Base-by-base conservation (phyloP, 2,888 invertebrate species). In the Argyresthia albistria region DNA sequence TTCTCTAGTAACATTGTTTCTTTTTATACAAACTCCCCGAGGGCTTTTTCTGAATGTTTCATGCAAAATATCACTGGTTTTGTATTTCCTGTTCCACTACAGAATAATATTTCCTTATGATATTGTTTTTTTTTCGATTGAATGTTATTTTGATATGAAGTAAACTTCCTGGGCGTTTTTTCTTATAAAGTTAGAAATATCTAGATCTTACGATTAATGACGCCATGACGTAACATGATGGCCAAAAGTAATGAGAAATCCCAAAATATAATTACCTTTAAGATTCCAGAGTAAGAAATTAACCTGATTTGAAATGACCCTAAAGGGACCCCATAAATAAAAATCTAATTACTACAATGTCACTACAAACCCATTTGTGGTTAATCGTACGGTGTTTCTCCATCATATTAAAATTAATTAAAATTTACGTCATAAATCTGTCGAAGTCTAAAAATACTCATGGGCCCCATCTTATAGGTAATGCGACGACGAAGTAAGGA, bases 401-500 rank as follows among this genome's bases (percentile, higher is more conserved):
- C 25, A 6, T 25, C 25, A 8, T 39, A 4, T 39, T 39, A n/a
- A 39, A 39, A 4, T 39, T 8, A 6, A 39, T 8, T 39, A 11
- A 39, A 36, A n/a, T 39, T 39, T 39, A n/a, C 3, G 39, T 39
- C 39, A 77, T 80, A 79, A 79, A 80, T 80, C 70, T 64, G 63
- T 68, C 65, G 66, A 55, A 55, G 55, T 61, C 66, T 77, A 79
- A 77, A 84, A 77, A 83, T 86, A 86, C 67, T 60, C 67, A 66
- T 75, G 67, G 47, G 37, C 71, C 73, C 69, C 69, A 76, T 80
- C 77, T 80, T 78, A 81, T 80, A 80, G 73, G 78, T 77, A 76
- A 76, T 76, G 71, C 66, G 80, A 76, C 77, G 81, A 83, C 84
- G 80, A 82, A 84, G 69, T 73, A 67, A 69, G 76, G 76, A 81